Evolutionary conservation across 2,888 invertebrate genomes (phyloP).

Genomic region (Cerceris ruficornis): DNA sequence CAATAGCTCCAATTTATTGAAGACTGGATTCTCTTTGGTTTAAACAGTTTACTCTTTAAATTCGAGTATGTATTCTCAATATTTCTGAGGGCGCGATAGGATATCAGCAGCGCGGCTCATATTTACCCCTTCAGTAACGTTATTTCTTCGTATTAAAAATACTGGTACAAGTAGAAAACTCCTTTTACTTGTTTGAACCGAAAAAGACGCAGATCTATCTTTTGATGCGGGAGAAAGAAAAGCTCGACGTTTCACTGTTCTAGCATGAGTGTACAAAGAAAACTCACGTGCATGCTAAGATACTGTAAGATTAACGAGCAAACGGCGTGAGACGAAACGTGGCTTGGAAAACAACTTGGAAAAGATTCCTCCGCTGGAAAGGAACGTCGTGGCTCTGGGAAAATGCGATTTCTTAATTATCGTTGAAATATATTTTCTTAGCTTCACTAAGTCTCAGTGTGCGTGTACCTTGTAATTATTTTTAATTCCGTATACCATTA

Average conservation of each 20-base stretch:
- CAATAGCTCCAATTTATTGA: no score
- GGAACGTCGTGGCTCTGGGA: constrained; percentile 30
- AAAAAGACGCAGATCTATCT: background rate
- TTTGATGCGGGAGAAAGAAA: constrained; percentile 20
- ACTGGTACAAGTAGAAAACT: background rate
- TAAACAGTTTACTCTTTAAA: no score
- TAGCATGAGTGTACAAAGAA: constrained; percentile 2
- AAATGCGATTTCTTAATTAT: constrained; percentile 50
- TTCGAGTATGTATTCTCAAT: no score
- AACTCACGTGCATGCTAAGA: constrained; percentile 19
- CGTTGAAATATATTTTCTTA: constrained; percentile 25
- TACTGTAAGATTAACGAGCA: constrained; percentile 47
- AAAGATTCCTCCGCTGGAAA: constrained; percentile 35
- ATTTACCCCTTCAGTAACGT: no score
- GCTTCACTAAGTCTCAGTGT: no score
- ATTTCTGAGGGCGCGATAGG: no score
- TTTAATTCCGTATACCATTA: background rate
- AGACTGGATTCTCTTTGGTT: no score
- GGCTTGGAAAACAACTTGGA: constrained; percentile 33
- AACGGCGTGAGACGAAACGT: constrained; percentile 43
- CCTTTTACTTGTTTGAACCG: background rate
- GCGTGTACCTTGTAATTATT: background rate
- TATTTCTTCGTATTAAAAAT: background rate
- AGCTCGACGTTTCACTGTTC: constrained; percentile 37
- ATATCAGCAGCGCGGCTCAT: no score